Evolutionary conservation across 1,140 invertebrate genomes (phyloP), one percentile per base, ranked within the genome.

Genomic region (Tribolium castaneum): DNA sequence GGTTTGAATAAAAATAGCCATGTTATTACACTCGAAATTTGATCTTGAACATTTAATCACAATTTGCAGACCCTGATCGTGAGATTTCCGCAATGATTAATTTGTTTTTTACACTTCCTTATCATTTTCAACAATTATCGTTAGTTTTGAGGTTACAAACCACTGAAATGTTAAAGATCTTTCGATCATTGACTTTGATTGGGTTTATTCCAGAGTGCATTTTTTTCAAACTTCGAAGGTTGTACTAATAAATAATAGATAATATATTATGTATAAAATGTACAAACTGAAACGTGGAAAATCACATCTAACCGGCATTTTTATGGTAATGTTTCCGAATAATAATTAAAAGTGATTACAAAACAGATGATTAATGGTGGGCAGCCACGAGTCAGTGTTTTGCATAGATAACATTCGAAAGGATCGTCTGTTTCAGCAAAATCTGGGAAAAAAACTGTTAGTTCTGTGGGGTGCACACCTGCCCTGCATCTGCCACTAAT

Each of bases 121-220:
- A 30, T 30, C 3, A 9, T 54, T 54, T 54, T 54, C 14, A 16
- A 14, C 14, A 54, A 12, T 54, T 54, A 30, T 30, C 25, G 5
- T 4, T 30, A 30, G 6, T 45, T 45, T 45, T 59, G 5, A 52
- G 16, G 13, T 9, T 45, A 10, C 7, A n/a, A 45, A 45, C 12
- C 7, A 66, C 59, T 66, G 59, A 66, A 66, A 66, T 66, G 59
- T 66, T 66, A 66, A 66, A 66, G 35, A 66, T 66, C 59, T 66
- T n/a, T 25, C 25, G 59, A 35, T 22, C 59, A 30, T 66, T 66
- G 59, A 66, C 59, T 66, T 66, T 66, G 59, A 66, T 9, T 35
- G 30, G 39, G 30, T 66, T 66, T 66, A 66, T 66, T 66, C 59
- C 59, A 66, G 59, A 34, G 13, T 34, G 59, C 59, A 35, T 66